These are phyloP conservation scores for Trinorchestia longiramus DNA, from an alignment of 1,140 invertebrate genomes.

Conservation along the genomic window DNA sequence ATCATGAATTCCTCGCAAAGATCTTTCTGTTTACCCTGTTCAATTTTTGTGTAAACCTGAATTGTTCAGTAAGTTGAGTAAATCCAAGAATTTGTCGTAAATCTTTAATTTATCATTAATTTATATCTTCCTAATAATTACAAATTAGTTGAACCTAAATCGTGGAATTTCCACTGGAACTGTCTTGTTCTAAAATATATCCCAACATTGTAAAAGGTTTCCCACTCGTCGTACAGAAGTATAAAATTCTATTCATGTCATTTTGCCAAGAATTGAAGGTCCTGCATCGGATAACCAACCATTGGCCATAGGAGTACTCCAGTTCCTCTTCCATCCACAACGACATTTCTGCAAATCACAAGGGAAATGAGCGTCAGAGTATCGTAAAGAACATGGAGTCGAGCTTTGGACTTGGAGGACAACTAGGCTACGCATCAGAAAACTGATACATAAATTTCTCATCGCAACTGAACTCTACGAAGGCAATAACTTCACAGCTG, in stretches of 20 bases:
- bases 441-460: not conserved
- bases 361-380: not conserved
- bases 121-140: no score
- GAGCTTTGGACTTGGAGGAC: not conserved
- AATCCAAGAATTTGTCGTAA: no score
- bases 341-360: not conserved
- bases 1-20: no score
- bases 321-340: not conserved
- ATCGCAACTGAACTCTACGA: not conserved
- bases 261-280: not conserved
- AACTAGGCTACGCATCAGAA: not conserved
- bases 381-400: not conserved
- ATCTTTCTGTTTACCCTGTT: no score
- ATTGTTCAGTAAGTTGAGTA: no score
- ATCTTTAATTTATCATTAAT: no score
- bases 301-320: not conserved
- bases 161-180: no score
- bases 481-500: not conserved
- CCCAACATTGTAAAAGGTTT: not conserved
- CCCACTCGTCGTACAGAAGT: not conserved
- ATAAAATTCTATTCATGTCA: not conserved
- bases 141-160: no score
- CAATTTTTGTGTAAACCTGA: no score
- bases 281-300: not conserved
- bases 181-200: not conserved